Conservation (phyloP, 2,113 vertebrate species). For the Nesogale talazaci region DNA sequence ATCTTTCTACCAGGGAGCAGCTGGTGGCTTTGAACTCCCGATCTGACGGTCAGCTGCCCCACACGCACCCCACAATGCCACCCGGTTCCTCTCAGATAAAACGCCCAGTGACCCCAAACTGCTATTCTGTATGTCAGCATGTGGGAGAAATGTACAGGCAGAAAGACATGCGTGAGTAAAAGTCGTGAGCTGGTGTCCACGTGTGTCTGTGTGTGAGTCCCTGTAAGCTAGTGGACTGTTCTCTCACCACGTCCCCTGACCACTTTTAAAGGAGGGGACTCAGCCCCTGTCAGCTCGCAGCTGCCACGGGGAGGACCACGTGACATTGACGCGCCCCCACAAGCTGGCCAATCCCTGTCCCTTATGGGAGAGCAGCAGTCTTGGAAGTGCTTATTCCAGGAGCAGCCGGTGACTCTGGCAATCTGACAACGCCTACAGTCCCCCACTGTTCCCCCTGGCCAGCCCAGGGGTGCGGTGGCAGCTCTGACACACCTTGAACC, state of each 20-base stretch:
- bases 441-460: background rate
- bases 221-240: background rate
- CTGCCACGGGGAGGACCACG: background rate
- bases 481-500: background rate
- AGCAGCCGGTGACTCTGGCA: background rate
- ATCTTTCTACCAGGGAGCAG: too few species aligned
- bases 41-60: too few species aligned
- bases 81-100: too few species aligned
- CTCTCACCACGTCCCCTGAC: background rate
- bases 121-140: background rate
- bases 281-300: background rate
- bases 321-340: too few species aligned
- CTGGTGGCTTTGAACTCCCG: too few species aligned
- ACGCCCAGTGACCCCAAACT: background rate
- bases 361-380: background rate
- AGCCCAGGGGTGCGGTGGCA: background rate
- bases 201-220: background rate
- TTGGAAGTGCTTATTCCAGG: background rate
- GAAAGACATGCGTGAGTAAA: background rate
- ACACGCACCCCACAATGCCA: too few species aligned
- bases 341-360: background rate
- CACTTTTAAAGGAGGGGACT: conserved; percentile 48
- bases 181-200: background rate
- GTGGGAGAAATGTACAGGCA: background rate
- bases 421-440: background rate